These are phyloP conservation scores for Albula goreensis DNA, from an alignment of 2,113 vertebrate species.

Conservation along the genomic window DNA sequence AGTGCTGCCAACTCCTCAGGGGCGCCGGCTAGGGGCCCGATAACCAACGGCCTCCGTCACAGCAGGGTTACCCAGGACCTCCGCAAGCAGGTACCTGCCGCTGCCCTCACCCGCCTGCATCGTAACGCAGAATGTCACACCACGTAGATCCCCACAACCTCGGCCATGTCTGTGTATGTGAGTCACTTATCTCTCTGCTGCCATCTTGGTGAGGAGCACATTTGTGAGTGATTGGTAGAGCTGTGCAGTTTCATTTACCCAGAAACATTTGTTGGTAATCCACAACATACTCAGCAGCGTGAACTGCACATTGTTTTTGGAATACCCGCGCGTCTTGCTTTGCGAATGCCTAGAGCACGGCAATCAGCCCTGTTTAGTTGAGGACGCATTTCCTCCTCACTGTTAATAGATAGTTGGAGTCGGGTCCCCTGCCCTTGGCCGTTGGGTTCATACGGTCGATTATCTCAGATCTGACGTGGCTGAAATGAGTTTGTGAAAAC, in stretches of 20 bases:
- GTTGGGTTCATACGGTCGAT: no score
- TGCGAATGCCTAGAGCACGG: neutral
- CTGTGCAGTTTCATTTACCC: neutral
- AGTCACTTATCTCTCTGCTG: no score
- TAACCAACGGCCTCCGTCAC: slow-evolving; percentile 72
- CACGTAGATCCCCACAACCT: no score
- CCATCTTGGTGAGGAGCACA: no score
- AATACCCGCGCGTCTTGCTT: neutral
- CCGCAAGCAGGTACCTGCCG: slow-evolving; percentile 71
- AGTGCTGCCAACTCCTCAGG: slow-evolving; percentile 51
- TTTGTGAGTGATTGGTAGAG: no score
- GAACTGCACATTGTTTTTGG: neutral
- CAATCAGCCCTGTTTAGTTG: neutral
- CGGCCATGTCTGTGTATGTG: no score
- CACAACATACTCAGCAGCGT: neutral
- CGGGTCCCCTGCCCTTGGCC: neutral
- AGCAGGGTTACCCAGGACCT: slow-evolving; percentile 81
- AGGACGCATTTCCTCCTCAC: neutral
- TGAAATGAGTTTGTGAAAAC: neutral
- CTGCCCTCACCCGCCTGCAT: neutral
- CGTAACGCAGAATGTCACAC: no score
- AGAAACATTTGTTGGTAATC: no score
- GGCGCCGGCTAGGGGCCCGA: slow-evolving; percentile 72
- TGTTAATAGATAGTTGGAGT: neutral
- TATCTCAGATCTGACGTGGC: no score